phyloP scores from a whole-genome alignment of 1,140 invertebrate genomes.

The Globodera ellingtonae region DNA sequence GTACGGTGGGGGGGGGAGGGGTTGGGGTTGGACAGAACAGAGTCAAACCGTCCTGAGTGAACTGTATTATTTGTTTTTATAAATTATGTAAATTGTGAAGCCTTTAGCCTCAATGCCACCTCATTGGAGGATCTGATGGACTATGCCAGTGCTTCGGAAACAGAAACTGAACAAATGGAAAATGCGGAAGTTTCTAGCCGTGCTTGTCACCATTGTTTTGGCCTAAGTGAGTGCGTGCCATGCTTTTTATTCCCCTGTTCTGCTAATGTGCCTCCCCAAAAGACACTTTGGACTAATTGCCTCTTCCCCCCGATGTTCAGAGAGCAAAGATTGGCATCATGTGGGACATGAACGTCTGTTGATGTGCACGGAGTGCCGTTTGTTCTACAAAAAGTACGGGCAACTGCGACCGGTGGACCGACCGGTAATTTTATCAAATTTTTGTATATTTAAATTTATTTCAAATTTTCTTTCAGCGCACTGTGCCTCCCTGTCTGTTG shows the following conservation, averaged over 20 bases:
- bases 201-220: slow-evolving; percentile 72
- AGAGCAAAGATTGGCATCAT: slow-evolving; percentile 77
- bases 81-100: too few species aligned
- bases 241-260: background rate
- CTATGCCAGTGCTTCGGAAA: slow-evolving; percentile 72
- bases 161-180: slow-evolving; percentile 86
- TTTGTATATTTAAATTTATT: background rate
- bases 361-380: slow-evolving; percentile 80
- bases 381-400: slow-evolving; percentile 81
- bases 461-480: background rate
- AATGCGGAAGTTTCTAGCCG: slow-evolving; percentile 76
- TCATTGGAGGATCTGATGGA: slow-evolving; percentile 51
- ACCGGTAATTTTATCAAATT: slow-evolving; percentile 12
- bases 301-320: slow-evolving; percentile 66
- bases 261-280: background rate
- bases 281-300: background rate
- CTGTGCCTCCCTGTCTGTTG: slow-evolving; percentile 38
- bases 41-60: too few species aligned
- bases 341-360: slow-evolving; percentile 76
- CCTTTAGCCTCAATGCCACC: background rate
- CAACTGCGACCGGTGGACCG: slow-evolving; percentile 73
- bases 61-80: too few species aligned
- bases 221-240: slow-evolving; percentile 69
- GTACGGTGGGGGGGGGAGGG: background rate
- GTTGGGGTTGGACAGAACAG: background rate